Percentiles rank a stretch among this genome's conserved stretches.
These are phyloP conservation scores for Squalus acanthias DNA, from an alignment of 2,797 vertebrate species.

Conservation along the genomic window DNA sequence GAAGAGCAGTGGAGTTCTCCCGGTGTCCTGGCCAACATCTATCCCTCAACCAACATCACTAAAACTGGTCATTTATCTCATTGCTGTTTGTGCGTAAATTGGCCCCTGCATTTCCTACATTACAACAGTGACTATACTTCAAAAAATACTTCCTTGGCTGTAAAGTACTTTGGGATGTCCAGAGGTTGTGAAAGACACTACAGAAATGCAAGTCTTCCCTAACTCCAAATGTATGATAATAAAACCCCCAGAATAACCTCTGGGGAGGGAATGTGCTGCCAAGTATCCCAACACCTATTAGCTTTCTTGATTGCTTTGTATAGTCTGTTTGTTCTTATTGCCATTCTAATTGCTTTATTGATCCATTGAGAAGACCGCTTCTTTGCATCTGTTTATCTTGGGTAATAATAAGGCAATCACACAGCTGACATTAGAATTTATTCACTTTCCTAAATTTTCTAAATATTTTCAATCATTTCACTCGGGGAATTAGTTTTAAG, in stretches of 20 bases:
- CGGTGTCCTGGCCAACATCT: background rate
- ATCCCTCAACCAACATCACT: background rate
- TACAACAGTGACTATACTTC: background rate
- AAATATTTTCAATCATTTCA: background rate
- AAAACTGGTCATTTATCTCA: background rate
- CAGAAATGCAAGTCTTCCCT: background rate
- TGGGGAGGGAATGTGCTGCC: background rate
- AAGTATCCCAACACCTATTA: conserved; percentile 19
- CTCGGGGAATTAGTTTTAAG: background rate
- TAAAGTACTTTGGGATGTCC: background rate
- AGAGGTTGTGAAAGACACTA: background rate
- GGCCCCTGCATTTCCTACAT: background rate
- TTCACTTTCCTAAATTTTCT: conserved; percentile 4
- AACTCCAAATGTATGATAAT: background rate
- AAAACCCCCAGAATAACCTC: background rate
- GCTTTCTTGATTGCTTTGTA: conserved; percentile 23
- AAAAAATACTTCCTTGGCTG: background rate
- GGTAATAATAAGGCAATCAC: conserved; percentile 8
- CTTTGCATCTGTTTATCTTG: background rate
- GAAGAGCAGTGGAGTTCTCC: background rate
- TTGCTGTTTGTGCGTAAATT: background rate
- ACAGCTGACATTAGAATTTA: background rate
- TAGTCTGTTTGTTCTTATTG: conserved; percentile 6
- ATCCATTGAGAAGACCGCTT: background rate
- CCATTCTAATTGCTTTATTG: conserved; percentile 33